Evolutionary conservation across 2,888 invertebrate genomes (phyloP).

Genomic region (Lasius fuliginosus): DNA sequence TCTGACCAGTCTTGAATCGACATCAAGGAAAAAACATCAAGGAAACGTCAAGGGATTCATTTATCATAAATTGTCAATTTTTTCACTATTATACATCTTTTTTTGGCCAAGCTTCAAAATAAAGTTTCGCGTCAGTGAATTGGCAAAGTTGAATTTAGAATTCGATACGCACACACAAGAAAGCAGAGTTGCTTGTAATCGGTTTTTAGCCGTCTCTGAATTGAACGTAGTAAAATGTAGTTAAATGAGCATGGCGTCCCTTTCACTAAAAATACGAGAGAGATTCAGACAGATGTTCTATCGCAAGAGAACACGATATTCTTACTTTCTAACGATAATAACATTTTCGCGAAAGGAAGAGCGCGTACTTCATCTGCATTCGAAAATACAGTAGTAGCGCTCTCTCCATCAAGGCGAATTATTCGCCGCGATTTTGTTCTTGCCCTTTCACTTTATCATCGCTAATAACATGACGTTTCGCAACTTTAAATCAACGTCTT

Average conservation of each 20-base stretch:
- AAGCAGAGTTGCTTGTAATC: not conserved
- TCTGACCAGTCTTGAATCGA: not conserved
- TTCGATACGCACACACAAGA: not conserved
- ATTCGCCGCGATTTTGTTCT: conserved; percentile 31
- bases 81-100: not conserved
- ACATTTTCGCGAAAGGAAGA: conserved; percentile 60
- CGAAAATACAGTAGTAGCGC: conserved; percentile 52
- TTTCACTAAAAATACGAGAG: conserved; percentile 29
- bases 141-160: not conserved
- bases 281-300: conserved; percentile 49
- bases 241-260: conserved; percentile 8
- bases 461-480: not conserved
- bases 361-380: conserved; percentile 60
- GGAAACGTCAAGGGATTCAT: not conserved
- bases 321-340: conserved; percentile 69
- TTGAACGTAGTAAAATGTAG: not conserved
- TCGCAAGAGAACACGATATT: conserved; percentile 14
- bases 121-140: not conserved
- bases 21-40: not conserved
- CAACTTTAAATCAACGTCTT: conserved; percentile 10
- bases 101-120: not conserved
- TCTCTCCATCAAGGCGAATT: conserved; percentile 33
- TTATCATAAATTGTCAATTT: not conserved
- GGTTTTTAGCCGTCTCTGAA: not conserved
- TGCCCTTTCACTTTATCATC: conserved; percentile 42